Base-by-base conservation (phyloP, 2,113 vertebrate genomes). In the Chaetura pelagica region DNA sequence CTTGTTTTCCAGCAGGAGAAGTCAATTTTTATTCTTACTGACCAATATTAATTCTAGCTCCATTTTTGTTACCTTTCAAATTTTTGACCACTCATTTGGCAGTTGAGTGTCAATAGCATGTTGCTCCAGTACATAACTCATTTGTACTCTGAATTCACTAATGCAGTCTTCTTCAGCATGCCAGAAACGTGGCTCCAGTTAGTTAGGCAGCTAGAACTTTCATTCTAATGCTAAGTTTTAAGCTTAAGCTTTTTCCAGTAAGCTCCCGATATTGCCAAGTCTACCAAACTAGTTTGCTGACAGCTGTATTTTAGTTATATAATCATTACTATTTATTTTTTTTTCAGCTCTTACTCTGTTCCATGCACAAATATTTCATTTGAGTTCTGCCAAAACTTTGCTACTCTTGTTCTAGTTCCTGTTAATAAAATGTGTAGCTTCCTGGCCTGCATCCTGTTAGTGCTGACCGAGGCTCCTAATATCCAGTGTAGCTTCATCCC, bases 381-480 rank as follows among this genome's bases (percentile, higher is more conserved):
- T 59, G 71, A 77, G 66, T 86, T 84, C 76, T 93, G 79, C 79
- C 83, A 92, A 54, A 95, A 77, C 6, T 51, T 92, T 76, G 34
- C 52, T 51, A 48, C 68, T 74, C 42, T 83, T 74, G 4, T 62
- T 95, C 74, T 49, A 82, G 66, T 77, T 97, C 57, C 81, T 90
- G 72, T 84, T 89, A 94, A 87, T 75, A 89, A 91, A 95, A 82
- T 44, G 18, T 34, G 62, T 19, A 21, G 32, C 32, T 95, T 96
- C 90, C 94, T 85, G 44, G 10, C 77, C 91, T 96, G 88, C 79
- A 78, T 96, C 94, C 91, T 93, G 83, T 71, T 81, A 74, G 76
- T 87, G 79, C 72, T 92, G 89, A 97, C 83, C 88, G 27, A 13
- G 46, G 48, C 38, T 92, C 57, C 63, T 78, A 67, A 67, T 34